Percentiles rank a stretch among this genome's conserved stretches.
Evolutionary conservation across 2,888 invertebrate genomes (phyloP).

Genomic region (Eutolmus rufibarbis): DNA sequence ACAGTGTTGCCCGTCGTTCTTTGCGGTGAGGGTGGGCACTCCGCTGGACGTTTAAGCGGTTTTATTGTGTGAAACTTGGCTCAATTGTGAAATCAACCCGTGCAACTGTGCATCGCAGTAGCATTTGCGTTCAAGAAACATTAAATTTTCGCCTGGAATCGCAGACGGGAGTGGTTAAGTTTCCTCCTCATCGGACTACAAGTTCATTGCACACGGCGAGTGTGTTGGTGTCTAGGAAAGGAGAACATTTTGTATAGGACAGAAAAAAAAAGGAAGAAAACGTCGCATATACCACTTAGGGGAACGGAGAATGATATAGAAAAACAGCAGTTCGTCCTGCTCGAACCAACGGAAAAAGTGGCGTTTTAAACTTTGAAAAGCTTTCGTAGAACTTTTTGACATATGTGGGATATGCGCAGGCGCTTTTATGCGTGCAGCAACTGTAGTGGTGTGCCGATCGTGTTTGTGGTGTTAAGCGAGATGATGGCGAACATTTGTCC

Average conservation of each 20-base stretch:
- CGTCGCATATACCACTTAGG: neutral
- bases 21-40: constrained; percentile 4
- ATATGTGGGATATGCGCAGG: neutral
- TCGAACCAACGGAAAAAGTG: neutral
- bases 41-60: neutral
- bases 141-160: neutral
- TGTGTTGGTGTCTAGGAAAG: neutral
- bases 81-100: neutral
- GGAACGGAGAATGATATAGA: neutral
- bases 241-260: neutral
- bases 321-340: neutral
- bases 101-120: neutral
- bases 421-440: neutral
- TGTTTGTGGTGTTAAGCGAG: neutral
- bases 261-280: neutral
- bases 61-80: constrained; percentile 11
- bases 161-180: constrained; percentile 8
- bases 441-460: neutral
- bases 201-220: neutral
- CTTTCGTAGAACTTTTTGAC: neutral
- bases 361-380: neutral
- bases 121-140: neutral
- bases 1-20: constrained; percentile 11
- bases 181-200: neutral
- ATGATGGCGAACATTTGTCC: constrained; percentile 48